phyloP scores from a whole-genome alignment of 2,888 invertebrate genomes.

The Neria commutata region DNA sequence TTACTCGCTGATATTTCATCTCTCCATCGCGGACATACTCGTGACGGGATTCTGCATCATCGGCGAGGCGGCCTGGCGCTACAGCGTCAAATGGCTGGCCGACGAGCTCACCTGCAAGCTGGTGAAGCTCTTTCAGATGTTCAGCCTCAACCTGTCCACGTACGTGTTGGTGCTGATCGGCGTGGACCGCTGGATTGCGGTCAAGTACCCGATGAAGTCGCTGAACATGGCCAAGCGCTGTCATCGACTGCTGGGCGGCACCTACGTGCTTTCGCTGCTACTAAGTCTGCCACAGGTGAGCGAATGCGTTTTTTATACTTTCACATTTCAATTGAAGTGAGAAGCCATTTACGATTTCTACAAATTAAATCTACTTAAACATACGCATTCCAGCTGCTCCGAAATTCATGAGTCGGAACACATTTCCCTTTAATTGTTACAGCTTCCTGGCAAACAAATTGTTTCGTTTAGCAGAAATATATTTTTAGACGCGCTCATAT shows the following conservation, averaged over 20 bases:
- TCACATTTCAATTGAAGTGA: not conserved
- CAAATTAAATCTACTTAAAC: too few species aligned
- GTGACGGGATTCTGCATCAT: conserved; percentile 82
- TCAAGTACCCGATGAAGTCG: conserved; percentile 79
- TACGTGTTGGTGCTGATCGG: conserved; percentile 83
- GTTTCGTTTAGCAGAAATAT: too few species aligned
- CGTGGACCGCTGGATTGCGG: conserved; percentile 80
- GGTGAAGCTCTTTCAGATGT: conserved; percentile 82
- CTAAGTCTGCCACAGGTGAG: conserved; percentile 83
- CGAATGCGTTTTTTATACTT: conserved; percentile 24
- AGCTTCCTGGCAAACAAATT: too few species aligned
- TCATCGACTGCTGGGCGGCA: conserved; percentile 69
- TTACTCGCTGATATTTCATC: conserved; percentile 78
- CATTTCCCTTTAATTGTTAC: too few species aligned
- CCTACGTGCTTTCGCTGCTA: conserved; percentile 76
- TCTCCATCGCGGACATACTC: conserved; percentile 81
- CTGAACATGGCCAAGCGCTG: conserved; percentile 73
- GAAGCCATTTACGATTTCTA: too few species aligned
- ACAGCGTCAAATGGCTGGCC: conserved; percentile 80
- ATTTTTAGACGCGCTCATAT: too few species aligned
- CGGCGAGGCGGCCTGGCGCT: conserved; percentile 82
- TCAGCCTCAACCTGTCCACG: conserved; percentile 81
- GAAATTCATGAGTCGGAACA: too few species aligned
- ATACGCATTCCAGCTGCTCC: too few species aligned
- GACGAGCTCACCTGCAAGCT: conserved; percentile 79